phyloP scores from a whole-genome alignment of 2,888 invertebrate species.

The Agonopterix heracliana region DNA sequence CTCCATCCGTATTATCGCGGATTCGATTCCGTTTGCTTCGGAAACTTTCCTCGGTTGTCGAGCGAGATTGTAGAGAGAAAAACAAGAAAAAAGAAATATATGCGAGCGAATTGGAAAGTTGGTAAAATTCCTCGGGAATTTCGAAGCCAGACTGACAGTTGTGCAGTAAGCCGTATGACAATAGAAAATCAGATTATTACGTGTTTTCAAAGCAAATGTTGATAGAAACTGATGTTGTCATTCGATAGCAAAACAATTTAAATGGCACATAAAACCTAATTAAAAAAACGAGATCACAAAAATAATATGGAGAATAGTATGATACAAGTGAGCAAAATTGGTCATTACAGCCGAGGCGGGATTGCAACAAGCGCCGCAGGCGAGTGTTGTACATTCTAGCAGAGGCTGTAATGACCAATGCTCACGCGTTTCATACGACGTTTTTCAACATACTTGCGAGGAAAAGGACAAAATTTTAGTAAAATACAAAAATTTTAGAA shows the following conservation, averaged over 20 bases:
- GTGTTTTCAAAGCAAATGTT: constrained; percentile 17
- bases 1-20: constrained; percentile 7
- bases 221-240: background rate
- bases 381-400: no score
- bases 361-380: no score
- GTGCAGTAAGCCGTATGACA: constrained; percentile 37
- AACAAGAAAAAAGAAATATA: constrained; percentile 17
- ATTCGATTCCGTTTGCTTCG: constrained; percentile 1
- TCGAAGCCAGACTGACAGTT: constrained; percentile 37
- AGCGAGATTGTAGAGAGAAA: background rate
- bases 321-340: no score
- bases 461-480: no score
- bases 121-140: constrained; percentile 30
- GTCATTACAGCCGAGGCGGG: no score
- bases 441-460: no score
- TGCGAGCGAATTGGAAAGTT: constrained; percentile 30
- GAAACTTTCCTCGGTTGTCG: constrained; percentile 4
- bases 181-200: constrained; percentile 26
- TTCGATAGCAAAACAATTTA: background rate
- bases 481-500: no score
- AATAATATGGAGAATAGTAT: no score
- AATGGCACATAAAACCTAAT: no score
- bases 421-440: no score
- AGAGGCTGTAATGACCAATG: no score
- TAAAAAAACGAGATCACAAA: no score